A percentile compares a stretch with the other conserved stretches of the same genome.
phyloP scores from a whole-genome alignment of 2,797 vertebrate species.

The Macroramphosus scolopax region DNA sequence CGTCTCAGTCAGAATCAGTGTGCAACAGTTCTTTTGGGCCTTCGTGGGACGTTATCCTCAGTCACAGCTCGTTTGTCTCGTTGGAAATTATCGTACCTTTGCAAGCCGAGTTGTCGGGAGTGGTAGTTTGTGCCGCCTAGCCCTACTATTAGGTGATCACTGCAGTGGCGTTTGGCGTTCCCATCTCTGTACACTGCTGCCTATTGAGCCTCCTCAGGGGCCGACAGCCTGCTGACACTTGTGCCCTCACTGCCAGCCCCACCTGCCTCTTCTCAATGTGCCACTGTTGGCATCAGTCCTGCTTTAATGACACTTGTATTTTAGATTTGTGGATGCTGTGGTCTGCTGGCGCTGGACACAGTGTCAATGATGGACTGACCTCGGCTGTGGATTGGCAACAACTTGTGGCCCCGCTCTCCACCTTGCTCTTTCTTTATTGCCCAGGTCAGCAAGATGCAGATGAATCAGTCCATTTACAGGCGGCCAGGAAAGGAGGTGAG shows the following conservation, averaged over 20 bases:
- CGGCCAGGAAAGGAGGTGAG: constrained; percentile 18
- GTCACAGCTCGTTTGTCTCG: too few species aligned
- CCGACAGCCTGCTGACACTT: constrained; percentile 45
- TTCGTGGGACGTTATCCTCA: too few species aligned
- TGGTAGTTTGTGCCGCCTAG: too few species aligned
- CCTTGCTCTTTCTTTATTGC: constrained; percentile 32
- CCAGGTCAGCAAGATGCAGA: constrained; percentile 48
- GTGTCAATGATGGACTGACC: constrained; percentile 42
- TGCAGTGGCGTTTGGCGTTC: constrained; percentile 14
- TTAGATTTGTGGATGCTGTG: constrained; percentile 20
- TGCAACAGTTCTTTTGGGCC: too few species aligned
- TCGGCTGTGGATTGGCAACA: constrained; percentile 32
- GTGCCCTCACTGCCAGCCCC: constrained; percentile 20
- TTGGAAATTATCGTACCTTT: too few species aligned
- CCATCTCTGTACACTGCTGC: neutral
- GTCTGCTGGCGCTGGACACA: constrained; percentile 19
- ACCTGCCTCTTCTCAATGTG: constrained; percentile 1
- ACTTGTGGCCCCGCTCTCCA: neutral
- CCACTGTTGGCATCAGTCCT: constrained; percentile 26
- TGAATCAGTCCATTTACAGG: constrained; percentile 37
- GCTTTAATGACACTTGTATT: constrained; percentile 26
- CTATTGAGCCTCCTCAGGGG: constrained; percentile 22
- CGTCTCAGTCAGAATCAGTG: too few species aligned
- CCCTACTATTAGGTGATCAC: neutral
- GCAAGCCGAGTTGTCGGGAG: too few species aligned